Conservation (phyloP, 2,888 invertebrate species). For the Deilephila porcellus region DNA sequence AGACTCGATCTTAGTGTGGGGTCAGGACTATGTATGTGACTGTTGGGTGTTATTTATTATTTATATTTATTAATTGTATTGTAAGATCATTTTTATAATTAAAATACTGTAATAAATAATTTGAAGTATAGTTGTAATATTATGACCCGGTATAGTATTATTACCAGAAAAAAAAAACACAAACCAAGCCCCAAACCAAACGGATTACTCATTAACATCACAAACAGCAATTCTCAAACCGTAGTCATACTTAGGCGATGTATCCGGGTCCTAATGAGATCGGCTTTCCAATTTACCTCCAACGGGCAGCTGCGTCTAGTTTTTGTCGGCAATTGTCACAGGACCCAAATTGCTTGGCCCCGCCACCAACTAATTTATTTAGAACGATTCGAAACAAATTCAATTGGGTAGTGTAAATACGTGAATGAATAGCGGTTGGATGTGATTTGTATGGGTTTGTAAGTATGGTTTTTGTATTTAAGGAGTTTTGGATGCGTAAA, state of each 20-base stretch:
- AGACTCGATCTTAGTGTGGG: no score
- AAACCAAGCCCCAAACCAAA: background rate
- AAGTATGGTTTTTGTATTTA: no score
- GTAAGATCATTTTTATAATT: no score
- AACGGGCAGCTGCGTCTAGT: conserved; percentile 36
- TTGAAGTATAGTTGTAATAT: no score
- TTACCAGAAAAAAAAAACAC: no score
- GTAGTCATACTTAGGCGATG: conserved; percentile 18
- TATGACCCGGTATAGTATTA: no score
- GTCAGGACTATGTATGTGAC: no score
- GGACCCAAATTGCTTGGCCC: conserved; percentile 15
- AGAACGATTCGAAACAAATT: conserved; percentile 6
- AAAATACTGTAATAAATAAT: no score
- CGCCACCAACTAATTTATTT: conserved; percentile 26
- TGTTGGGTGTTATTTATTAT: no score
- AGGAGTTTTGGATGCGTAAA: no score
- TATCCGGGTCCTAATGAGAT: conserved; percentile 39
- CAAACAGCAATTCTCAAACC: conserved; percentile 20
- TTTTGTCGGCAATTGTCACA: conserved; percentile 33
- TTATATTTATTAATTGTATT: no score
- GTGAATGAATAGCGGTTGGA: background rate
- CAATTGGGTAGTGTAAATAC: background rate
- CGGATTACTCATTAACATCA: background rate
- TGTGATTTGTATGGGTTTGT: no score
- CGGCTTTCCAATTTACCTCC: conserved; percentile 43